Evolutionary conservation across 1,140 invertebrate genomes (phyloP), one percentile per base, ranked within the genome.

Genomic region (Drosophila arizonae): DNA sequence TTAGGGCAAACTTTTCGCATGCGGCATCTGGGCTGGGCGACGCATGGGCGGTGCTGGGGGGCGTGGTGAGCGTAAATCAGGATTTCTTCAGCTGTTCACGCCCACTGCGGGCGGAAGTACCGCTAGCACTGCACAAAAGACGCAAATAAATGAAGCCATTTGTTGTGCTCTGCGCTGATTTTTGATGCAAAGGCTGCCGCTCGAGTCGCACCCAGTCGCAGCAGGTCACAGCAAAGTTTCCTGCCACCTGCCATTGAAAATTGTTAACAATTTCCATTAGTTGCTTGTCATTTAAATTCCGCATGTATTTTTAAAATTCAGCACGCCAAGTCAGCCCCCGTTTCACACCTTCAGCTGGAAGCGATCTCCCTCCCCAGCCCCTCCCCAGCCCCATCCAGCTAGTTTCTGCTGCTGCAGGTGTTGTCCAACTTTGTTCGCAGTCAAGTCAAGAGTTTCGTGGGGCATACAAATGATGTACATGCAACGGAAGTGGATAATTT

Each of bases 61-160:
- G 57, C 57, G 24, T 65, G 61, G 46, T 71, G 76, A 82, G 75
- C 65, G 61, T 74, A 77, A 76, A 79, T 77, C 75, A 74, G 58
- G 65, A 74, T 74, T 70, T 74, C 63, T 70, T 56, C 24, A 61
- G 54, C 50, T 72, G 51, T 61, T 61, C 54, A 46, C 54, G 24
- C 69, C 72, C 66, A 43, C 51, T 13, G 41, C 45, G 52, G 76
- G 66, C 67, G 72, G 76, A 86, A 79, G 76, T 86, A 56, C 50
- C 72, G 84, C 72, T 77, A 72, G 68, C 76, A 78, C 68, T 75
- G 72, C 76, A 90, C 81, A 89, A 90, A 85, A 89, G 85, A 79
- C 78, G 80, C 77, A 89, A 90, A 85, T 85, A 89, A 89, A 89
- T 89, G 85, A 89, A 89, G 85, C 79, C 85, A 89, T 85, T 90